Base-by-base conservation (phyloP, 2,113 vertebrate genomes). In the Amphiprion percula region DNA sequence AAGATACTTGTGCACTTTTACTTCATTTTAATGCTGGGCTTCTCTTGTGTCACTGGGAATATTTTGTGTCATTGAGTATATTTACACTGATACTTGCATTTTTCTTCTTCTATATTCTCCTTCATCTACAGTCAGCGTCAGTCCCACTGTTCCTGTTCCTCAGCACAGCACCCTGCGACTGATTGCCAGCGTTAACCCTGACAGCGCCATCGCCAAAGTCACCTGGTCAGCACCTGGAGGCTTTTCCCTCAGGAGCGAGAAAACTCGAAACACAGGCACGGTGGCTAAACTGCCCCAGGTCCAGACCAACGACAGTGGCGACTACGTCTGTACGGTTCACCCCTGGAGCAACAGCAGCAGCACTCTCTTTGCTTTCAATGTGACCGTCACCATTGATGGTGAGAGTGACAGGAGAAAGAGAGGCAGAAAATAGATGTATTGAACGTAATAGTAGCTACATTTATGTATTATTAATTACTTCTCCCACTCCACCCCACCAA, bases 201-300 rank as follows among this genome's bases (percentile, higher is more conserved):
- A 58, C 12, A 52, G 26, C 10, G 85, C 83, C 0, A 4, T 62
- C 47, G 19, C 68, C 2, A 60, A 77, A 44, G 84, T 94, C 21
- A 88, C 79, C 54, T 95, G 95, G 95, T 21, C 47, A 8, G 68
- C 92, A 17, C 92, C 90, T 5, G 61, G 47, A 0, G 87, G 84
- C 5, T 14, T 15, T 28, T 47, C 73, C 8, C 74, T 95, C 65
- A 90, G 66, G 55, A 91, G 71, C 0, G 85, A 91, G 65, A 74
- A 24, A 7, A 64, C 21, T 7, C 8, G 23, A 19, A 73, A 64
- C 1, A 10, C 8, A 1, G 83, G 82, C 55, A 82, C 62, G 0
- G 75, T 89, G 53, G 71, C 92, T 65, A 95, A 95, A 82, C 79
- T 95, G 62, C 93, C 95, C 4, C 78, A 21, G 46, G 41, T 94